A percentile compares a stretch with the other conserved stretches of the same genome.
Conservation (phyloP, 2,797 vertebrate species). For the Ataeniobius toweri region DNA sequence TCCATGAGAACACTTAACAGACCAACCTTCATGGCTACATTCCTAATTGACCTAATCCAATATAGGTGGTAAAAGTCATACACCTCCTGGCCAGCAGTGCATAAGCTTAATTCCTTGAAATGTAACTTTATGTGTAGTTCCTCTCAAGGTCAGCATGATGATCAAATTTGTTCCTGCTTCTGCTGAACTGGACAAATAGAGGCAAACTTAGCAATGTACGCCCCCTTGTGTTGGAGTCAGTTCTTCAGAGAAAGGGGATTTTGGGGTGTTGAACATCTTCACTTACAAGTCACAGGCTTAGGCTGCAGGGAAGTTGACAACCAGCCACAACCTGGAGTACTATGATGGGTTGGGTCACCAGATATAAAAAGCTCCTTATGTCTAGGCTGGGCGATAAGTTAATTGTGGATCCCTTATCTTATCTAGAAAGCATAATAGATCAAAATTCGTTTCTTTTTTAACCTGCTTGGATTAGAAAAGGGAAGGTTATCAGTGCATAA, state of each 20-base stretch:
- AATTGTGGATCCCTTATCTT: conserved; percentile 78
- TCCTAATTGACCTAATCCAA: conserved; percentile 27
- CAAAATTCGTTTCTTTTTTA: conserved; percentile 70
- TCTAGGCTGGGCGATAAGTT: conserved; percentile 69
- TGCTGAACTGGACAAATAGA: conserved; percentile 51
- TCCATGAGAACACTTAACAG: conserved; percentile 12
- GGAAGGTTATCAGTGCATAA: conserved; percentile 68
- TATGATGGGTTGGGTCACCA: conserved; percentile 77
- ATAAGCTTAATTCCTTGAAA: conserved; percentile 62
- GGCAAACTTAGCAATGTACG: conserved; percentile 77
- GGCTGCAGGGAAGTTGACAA: conserved; percentile 57
- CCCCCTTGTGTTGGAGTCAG: conserved; percentile 80
- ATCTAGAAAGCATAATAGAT: conserved; percentile 78
- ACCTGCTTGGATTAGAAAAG: conserved; percentile 59
- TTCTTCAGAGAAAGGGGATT: conserved; percentile 16
- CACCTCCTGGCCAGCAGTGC: conserved; percentile 58
- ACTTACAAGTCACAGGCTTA: conserved; percentile 39
- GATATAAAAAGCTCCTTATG: conserved; percentile 72
- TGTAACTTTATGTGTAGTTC: conserved; percentile 61
- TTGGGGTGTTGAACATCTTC: conserved; percentile 21
- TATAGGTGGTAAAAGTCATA: conserved; percentile 44
- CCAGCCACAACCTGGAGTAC: conserved; percentile 50
- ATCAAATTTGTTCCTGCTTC: conserved; percentile 62
- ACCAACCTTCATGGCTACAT: conserved; percentile 15
- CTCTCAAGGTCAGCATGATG: conserved; percentile 71